Percentiles rank a stretch among this genome's conserved stretches.
Evolutionary conservation across 1,140 invertebrate genomes (phyloP).

Genomic region (Solen grandis): DNA sequence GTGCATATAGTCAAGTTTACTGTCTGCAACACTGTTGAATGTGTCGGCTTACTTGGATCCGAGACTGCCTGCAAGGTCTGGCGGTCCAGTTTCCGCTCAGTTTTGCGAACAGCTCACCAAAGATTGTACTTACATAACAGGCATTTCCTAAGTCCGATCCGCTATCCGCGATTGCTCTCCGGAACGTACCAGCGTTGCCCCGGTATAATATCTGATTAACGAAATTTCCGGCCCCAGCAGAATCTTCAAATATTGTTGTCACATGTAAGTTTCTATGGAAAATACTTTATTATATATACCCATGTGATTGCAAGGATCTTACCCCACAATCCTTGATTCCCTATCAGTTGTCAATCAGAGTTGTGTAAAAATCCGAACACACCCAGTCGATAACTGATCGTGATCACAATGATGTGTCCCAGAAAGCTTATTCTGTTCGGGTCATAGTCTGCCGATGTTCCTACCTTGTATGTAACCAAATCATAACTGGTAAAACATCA

Average conservation of each 20-base stretch:
- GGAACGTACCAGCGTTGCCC: constrained; percentile 18
- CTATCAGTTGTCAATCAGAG: neutral
- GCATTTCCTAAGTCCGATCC: constrained; percentile 26
- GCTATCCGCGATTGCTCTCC: constrained; percentile 28
- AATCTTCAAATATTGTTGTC: constrained; percentile 33
- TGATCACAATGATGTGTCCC: constrained; percentile 39
- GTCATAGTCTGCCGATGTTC: neutral
- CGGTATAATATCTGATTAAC: constrained; percentile 26
- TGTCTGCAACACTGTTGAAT: neutral
- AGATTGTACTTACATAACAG: constrained; percentile 22
- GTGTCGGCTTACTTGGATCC: no score
- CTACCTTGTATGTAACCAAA: constrained; percentile 18
- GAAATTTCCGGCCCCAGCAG: constrained; percentile 16
- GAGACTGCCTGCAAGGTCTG: neutral
- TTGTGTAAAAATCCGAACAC: constrained; percentile 38
- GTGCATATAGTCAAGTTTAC: constrained; percentile 85
- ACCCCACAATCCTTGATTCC: constrained; percentile 86
- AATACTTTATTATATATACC: constrained; percentile 36
- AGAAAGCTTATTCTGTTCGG: neutral
- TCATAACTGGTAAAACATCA: constrained; percentile 15
- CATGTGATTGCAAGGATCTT: constrained; percentile 37
- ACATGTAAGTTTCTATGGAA: constrained; percentile 18
- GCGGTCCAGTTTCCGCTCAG: constrained; percentile 18
- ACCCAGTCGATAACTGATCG: constrained; percentile 34
- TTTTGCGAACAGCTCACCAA: neutral